Percentiles rank a stretch among this genome's conserved stretches.
These are phyloP conservation scores for Archaeoteleia sp. DNA, from an alignment of 2,888 invertebrate genomes.

Conservation along the genomic window DNA sequence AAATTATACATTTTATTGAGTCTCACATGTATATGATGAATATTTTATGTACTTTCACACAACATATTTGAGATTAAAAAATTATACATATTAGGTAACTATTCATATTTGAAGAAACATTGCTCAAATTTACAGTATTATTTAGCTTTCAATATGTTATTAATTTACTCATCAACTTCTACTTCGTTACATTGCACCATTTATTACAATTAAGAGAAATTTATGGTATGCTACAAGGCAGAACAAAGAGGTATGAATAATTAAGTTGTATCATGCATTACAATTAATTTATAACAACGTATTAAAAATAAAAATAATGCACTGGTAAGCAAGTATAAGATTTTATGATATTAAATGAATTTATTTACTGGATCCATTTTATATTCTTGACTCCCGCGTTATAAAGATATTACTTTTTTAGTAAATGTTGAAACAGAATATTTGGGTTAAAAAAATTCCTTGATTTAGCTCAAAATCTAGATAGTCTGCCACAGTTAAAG, in stretches of 20 bases:
- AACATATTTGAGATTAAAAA: background rate
- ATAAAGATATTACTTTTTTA: too few species aligned
- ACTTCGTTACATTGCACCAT: conserved; percentile 28
- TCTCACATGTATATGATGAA: background rate
- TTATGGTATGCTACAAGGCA: conserved; percentile 27
- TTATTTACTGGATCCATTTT: too few species aligned
- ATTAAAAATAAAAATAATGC: conserved; percentile 3
- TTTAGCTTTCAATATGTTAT: conserved; percentile 37
- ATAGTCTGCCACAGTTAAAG: too few species aligned
- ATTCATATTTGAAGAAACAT: too few species aligned
- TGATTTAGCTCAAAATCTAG: too few species aligned
- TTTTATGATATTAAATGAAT: too few species aligned
- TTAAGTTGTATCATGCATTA: conserved; percentile 14
- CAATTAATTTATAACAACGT: conserved; percentile 4
- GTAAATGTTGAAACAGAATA: too few species aligned
- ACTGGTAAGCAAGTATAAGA: too few species aligned
- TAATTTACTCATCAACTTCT: conserved; percentile 45
- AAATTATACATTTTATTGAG: background rate
- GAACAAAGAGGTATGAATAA: conserved; percentile 17
- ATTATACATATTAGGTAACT: conserved; percentile 14
- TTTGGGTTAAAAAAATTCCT: too few species aligned
- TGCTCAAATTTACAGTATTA: conserved; percentile 30
- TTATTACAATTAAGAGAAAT: conserved; percentile 41
- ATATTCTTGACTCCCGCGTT: too few species aligned
- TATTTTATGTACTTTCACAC: background rate